A percentile compares a stretch with the other conserved stretches of the same genome.
Evolutionary conservation across 2,113 vertebrate genomes (phyloP).

Genomic region (Pantherophis guttatus): DNA sequence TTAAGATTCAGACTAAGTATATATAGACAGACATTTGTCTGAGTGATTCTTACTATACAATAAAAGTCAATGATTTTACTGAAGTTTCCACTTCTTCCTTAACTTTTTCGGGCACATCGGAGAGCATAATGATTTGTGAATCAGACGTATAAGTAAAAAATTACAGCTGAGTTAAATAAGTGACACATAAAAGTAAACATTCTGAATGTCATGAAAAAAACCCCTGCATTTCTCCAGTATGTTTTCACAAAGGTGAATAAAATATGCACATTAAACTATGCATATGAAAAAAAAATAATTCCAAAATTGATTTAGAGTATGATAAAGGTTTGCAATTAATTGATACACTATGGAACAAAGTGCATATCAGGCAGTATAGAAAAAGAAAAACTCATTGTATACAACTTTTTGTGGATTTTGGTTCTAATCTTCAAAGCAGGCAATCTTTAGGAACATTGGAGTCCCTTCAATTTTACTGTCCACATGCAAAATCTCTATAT

Average conservation of each 20-base stretch:
- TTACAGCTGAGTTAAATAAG: neutral
- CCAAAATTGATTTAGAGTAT: neutral
- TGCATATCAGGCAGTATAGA: neutral
- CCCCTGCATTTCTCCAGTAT: neutral
- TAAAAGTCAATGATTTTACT: neutral
- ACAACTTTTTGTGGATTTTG: neutral
- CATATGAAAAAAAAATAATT: neutral
- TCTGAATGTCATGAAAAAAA: neutral
- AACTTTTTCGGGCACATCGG: neutral
- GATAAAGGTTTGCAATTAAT: neutral
- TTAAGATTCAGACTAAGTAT: neutral
- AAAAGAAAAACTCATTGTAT: neutral
- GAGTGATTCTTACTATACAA: neutral
- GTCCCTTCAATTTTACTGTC: neutral
- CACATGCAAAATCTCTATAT: neutral
- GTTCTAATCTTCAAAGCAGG: neutral
- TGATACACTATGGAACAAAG: neutral
- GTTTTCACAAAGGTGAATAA: neutral
- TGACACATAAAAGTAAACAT: neutral
- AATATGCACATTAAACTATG: neutral
- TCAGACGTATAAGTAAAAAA: neutral
- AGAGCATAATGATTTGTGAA: neutral
- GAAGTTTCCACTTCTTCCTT: neutral
- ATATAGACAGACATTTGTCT: neutral
- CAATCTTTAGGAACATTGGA: neutral